Evolutionary conservation across 2,888 invertebrate species (phyloP).

Genomic region (Caenorhabditis parvicauda): DNA sequence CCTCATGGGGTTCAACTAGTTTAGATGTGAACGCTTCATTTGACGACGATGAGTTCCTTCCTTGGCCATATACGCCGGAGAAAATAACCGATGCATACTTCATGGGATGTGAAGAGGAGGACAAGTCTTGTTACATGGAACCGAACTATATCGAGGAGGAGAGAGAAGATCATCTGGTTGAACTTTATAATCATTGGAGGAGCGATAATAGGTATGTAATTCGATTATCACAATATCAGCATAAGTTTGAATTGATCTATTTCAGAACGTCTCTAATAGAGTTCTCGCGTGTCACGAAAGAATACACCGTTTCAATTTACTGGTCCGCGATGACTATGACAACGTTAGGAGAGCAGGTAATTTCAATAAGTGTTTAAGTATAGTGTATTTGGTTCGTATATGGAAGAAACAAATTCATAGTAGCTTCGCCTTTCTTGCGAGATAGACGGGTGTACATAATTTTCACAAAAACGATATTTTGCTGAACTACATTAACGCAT

Average conservation of each 20-base stretch:
- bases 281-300: slow-evolving; percentile 38
- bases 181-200: slow-evolving; percentile 34
- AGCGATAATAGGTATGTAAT: slow-evolving; percentile 13
- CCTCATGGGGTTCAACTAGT: neutral
- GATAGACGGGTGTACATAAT: too few species aligned
- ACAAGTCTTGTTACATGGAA: slow-evolving; percentile 15
- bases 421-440: neutral
- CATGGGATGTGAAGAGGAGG: slow-evolving; percentile 15
- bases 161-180: slow-evolving; percentile 30
- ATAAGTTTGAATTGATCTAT: neutral
- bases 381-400: neutral
- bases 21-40: slow-evolving; percentile 33
- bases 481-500: neutral
- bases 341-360: slow-evolving; percentile 47
- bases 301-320: slow-evolving; percentile 47
- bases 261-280: slow-evolving; percentile 10
- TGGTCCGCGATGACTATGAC: slow-evolving; percentile 54
- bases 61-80: slow-evolving; percentile 35
- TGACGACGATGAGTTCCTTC: slow-evolving; percentile 31
- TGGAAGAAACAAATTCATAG: neutral
- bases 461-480: too few species aligned
- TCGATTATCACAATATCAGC: neutral
- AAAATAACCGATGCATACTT: slow-evolving; percentile 35
- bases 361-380: neutral
- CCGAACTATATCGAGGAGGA: slow-evolving; percentile 29